These are phyloP conservation scores for Timandra comae DNA, from an alignment of 2,888 invertebrate genomes.

Conservation along the genomic window DNA sequence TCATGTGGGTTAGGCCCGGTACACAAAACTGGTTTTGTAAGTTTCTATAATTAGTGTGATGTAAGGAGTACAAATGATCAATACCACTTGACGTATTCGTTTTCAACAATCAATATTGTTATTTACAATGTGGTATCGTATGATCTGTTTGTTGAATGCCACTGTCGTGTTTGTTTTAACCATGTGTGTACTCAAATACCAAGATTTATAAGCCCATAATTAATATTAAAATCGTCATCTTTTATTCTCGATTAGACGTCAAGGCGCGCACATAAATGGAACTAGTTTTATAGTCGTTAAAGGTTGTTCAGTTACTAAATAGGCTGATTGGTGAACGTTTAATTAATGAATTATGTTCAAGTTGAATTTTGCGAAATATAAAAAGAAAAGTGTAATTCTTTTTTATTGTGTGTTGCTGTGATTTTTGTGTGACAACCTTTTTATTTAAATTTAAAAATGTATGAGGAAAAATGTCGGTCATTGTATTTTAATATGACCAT, in stretches of 20 bases:
- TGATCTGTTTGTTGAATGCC: slow-evolving; percentile 13
- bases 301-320: not conserved
- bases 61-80: not conserved
- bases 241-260: not conserved
- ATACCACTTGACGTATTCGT: not conserved
- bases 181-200: slow-evolving; percentile 11
- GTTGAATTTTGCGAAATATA: no score
- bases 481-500: no score
- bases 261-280: not conserved
- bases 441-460: no score
- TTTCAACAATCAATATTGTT: slow-evolving; percentile 17
- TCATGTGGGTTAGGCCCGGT: not conserved
- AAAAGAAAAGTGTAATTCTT: no score
- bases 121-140: slow-evolving; percentile 12
- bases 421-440: no score
- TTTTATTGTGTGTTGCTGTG: no score
- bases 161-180: slow-evolving; percentile 14
- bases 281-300: not conserved
- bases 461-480: no score
- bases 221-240: not conserved
- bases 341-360: no score
- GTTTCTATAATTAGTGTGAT: not conserved
- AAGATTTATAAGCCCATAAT: not conserved
- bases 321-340: not conserved
- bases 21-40: not conserved